Base-by-base conservation (phyloP, 2,888 invertebrate species). In the Plebejus argus region DNA sequence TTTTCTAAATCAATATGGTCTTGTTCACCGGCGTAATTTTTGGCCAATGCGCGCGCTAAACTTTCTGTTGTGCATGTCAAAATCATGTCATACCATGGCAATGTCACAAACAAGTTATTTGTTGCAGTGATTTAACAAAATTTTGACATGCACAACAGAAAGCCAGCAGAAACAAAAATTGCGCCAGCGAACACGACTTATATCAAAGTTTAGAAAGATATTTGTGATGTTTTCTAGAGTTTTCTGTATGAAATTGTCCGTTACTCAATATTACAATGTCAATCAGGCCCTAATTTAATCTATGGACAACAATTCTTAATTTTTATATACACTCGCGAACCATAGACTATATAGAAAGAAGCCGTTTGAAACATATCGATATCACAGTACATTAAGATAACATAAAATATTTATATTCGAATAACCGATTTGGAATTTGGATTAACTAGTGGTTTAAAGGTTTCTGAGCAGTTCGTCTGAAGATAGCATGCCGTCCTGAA, bases 401-500 rank as follows among this genome's bases (percentile, higher is more conserved):
- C 83, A 84, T 81, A 76, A 78, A 70, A 82, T 78, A 82, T 82
- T 84, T 83, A 82, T 85, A 81, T 84, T 76, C 80, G 78, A 84
- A 79, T 83, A 86, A 88, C 82, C 82, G 83, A 84, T 82, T 82
- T 77, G 82, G 86, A 87, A 87, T 45, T 39, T 61, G 81, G 78
- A 80, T 81, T 82, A 79, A 81, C 81, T 82, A 83, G 61, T 75
- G 70, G 49, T 85, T 90, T 91, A 92, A 82, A 88, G 87, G 85
- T 93, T 94, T 86, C 94, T 91, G 81, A 95, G 91, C 58, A 95
- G 89, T 85, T 95, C 95, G 33, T 95, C 95, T 39, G 95, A 87
- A 78, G 95, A 91, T 66, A 95, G 89, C 87, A 94, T 89, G 75
- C 95, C 95, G 82, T 95, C 95, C 91, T 95, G 94, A 70, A 94